Conservation (phyloP, 2,113 vertebrate species). For the Corvus cornix region DNA sequence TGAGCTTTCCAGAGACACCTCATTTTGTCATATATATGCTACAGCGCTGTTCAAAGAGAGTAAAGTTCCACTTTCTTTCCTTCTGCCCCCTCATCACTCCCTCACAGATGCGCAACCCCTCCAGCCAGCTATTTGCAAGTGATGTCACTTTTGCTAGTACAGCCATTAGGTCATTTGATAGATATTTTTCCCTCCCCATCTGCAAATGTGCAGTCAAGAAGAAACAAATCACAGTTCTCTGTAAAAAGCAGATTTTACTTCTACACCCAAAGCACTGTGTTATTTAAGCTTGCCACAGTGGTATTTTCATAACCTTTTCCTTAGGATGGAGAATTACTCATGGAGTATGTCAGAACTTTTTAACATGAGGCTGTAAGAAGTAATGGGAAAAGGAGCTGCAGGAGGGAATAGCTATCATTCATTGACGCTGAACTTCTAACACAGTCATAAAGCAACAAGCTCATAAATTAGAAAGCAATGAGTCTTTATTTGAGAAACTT, state of each 20-base stretch:
- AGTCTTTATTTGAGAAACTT: slow-evolving; percentile 8
- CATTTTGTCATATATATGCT: neutral
- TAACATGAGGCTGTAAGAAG: neutral
- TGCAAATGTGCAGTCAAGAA: slow-evolving; percentile 4
- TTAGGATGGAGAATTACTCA: neutral
- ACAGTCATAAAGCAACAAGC: neutral
- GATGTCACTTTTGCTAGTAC: neutral
- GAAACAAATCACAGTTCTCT: neutral
- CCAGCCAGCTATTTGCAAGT: neutral
- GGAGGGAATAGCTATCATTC: slow-evolving; percentile 1
- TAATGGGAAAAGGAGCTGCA: neutral
- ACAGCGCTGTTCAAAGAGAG: neutral
- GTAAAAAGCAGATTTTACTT: neutral
- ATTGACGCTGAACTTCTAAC: neutral
- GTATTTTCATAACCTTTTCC: slow-evolving; percentile 60
- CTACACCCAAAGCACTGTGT: neutral
- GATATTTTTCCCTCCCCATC: neutral
- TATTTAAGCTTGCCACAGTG: neutral
- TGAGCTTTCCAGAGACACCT: neutral
- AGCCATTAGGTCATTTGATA: neutral
- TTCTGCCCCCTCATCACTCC: neutral
- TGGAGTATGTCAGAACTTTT: neutral
- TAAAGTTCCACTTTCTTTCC: neutral
- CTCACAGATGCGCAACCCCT: neutral
- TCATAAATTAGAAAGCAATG: slow-evolving; percentile 1